Percentiles rank a stretch among this genome's conserved stretches.
Evolutionary conservation across 1,140 invertebrate species (phyloP).

Genomic region (Camponotus floridanus): DNA sequence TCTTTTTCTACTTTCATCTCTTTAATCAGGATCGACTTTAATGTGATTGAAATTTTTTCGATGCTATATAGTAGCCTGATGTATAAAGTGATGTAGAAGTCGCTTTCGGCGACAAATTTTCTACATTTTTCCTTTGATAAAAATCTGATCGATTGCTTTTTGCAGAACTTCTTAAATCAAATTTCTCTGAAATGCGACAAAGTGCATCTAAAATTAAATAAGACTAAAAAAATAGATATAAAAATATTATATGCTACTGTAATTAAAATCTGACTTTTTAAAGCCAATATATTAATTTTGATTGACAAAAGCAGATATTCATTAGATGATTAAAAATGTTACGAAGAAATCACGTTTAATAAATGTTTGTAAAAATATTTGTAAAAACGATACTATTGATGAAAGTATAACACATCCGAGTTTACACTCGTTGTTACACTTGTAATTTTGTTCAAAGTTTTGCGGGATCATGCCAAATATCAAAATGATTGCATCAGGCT

Average conservation of each 20-base stretch:
- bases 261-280: not conserved
- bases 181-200: not conserved
- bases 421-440: not conserved
- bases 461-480: conserved; percentile 39
- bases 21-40: conserved; percentile 45
- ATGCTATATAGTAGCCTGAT: not conserved
- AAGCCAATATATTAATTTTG: not conserved
- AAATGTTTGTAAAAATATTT: not conserved
- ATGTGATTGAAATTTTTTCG: conserved; percentile 43
- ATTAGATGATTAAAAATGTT: not conserved
- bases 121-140: not conserved
- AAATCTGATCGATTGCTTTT: conserved; percentile 25
- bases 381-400: not conserved
- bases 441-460: conserved; percentile 37
- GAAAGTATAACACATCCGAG: not conserved
- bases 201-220: not conserved
- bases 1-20: conserved; percentile 24
- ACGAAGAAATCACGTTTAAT: not conserved
- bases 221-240: not conserved
- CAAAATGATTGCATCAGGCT: conserved; percentile 33
- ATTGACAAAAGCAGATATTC: not conserved
- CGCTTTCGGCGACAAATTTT: not conserved
- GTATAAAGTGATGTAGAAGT: not conserved
- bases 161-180: conserved; percentile 16
- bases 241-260: no score